Evolutionary conservation across 2,113 vertebrate species (phyloP), one percentile per base, ranked within the genome.

Genomic region (Lanius ludovicianus): DNA sequence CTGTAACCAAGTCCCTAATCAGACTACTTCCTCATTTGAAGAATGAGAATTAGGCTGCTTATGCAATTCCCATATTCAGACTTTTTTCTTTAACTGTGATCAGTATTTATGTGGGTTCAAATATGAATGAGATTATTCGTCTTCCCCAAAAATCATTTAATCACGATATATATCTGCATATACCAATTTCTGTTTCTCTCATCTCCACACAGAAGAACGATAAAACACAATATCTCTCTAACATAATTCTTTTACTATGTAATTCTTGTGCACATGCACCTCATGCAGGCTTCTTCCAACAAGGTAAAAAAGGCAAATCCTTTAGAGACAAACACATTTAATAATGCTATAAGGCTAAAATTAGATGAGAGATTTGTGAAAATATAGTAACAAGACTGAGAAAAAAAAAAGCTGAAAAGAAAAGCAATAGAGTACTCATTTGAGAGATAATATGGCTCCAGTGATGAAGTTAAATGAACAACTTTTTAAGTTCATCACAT

Each of bases 21-120:
- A 87, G 70, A 87, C 69, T 60, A 53, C 15, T 42, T 63, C 37
- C 41, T 91, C 78, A 68, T 79, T 3, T 80, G 41, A 55, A 93
- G 52, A 49, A 79, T 70, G 44, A 86, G 85, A 95, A 96, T 71
- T 56, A 79, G 87, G 59, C 30, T 77, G 28, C 42, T 96, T 75
- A 77, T 46, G 50, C 50, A 94, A 80, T 76, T 90, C 55, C 41
- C 20, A 35, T 44, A 85, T 71, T 87, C 50, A 39, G 27, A 15
- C 41, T 19, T 77, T 86, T 74, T 73, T 74, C 53, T 77, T 93
- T 64, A 89, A 84, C 50, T 73, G 23, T 47, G 41, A 73, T 82
- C 83, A 84, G 30, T 46, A 87, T 81, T 87, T 85, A 57, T 44
- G 27, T 67, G 56, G 69, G 23, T 84, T 37, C 53, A 85, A 95